Evolutionary conservation across 2,888 invertebrate genomes (phyloP).

Genomic region (Sarcophaga variegata): DNA sequence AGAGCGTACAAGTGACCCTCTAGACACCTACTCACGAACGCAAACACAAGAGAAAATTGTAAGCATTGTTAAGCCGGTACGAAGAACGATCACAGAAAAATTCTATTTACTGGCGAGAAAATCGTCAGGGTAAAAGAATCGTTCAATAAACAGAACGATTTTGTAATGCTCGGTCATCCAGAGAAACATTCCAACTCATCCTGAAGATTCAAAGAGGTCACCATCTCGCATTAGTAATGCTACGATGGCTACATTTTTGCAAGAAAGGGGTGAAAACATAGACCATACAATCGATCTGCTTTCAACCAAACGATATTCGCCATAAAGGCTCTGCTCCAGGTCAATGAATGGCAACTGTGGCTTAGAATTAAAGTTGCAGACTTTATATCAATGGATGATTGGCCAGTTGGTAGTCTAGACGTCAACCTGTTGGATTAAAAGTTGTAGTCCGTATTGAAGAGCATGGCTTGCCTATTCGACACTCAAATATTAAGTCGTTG

Average conservation of each 20-base stretch:
- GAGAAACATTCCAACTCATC: conserved; percentile 7
- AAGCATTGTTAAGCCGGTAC: background rate
- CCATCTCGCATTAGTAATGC: no score
- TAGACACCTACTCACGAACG: background rate
- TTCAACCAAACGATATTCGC: no score
- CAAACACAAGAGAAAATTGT: background rate
- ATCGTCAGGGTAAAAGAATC: background rate
- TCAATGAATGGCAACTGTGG: no score
- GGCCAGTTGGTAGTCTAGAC: no score
- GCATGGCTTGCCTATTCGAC: no score
- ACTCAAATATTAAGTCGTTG: no score
- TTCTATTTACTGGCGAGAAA: conserved; percentile 16
- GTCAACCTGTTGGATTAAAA: no score
- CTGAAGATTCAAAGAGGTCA: background rate
- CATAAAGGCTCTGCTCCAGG: no score
- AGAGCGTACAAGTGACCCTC: background rate
- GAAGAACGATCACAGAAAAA: conserved; percentile 13
- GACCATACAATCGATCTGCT: background rate
- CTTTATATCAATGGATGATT: no score
- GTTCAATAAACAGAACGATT: background rate
- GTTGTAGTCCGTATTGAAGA: no score
- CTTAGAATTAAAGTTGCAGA: no score
- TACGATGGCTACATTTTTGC: background rate
- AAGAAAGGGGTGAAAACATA: conserved; percentile 1
- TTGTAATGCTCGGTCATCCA: conserved; percentile 15